A percentile compares a stretch with the other conserved stretches of the same genome.
Evolutionary conservation across 2,888 invertebrate genomes (phyloP).

Genomic region (Lasioglossum vierecki): DNA sequence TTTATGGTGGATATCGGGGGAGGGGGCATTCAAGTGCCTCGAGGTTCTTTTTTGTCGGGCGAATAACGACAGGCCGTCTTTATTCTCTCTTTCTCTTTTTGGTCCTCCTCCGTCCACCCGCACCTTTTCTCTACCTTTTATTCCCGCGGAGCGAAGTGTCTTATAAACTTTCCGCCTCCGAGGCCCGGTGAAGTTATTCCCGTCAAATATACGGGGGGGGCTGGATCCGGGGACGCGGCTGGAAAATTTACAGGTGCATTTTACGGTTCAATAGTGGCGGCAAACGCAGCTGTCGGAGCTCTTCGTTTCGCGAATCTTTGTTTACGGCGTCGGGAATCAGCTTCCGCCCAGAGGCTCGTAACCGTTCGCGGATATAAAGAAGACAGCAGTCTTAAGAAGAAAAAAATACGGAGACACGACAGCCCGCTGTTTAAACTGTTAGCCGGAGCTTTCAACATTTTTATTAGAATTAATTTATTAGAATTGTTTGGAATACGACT

Average conservation of each 20-base stretch:
- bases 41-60: conserved; percentile 26
- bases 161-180: conserved; percentile 34
- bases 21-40: conserved; percentile 4
- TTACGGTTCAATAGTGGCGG: neutral
- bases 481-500: no score
- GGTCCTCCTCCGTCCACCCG: neutral
- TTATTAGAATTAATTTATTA: no score
- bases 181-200: conserved; percentile 27
- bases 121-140: conserved; percentile 22
- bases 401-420: neutral
- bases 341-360: neutral
- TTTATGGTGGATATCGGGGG: conserved; percentile 46
- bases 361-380: conserved; percentile 5
- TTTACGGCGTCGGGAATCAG: neutral
- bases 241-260: conserved; percentile 31
- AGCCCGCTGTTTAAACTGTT: neutral
- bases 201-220: conserved; percentile 11
- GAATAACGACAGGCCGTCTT: conserved; percentile 44
- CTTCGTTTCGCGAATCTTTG: conserved; percentile 4
- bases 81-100: conserved; percentile 22
- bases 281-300: neutral
- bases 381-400: neutral
- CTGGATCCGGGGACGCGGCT: neutral
- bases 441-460: no score
- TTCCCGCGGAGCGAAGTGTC: conserved; percentile 37